phyloP scores from a whole-genome alignment of 1,140 invertebrate species.

The Drosophila leontia region DNA sequence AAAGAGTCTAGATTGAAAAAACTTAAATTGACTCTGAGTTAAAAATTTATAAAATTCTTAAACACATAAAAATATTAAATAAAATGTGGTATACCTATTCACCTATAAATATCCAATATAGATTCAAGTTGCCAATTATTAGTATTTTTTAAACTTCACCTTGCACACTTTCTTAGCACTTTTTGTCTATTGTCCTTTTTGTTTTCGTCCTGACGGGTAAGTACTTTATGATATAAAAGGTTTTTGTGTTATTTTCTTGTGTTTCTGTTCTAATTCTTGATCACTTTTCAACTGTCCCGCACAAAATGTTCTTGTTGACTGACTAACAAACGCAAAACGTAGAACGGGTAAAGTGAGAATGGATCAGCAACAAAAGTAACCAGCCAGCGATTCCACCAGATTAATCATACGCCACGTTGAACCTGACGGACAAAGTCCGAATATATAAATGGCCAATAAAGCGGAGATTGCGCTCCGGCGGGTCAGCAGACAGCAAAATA shows the following conservation, averaged over 20 bases:
- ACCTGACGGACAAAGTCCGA: slow-evolving; percentile 39
- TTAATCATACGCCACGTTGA: slow-evolving; percentile 60
- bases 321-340: slow-evolving; percentile 25
- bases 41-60: too few species aligned
- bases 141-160: slow-evolving; percentile 21
- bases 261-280: slow-evolving; percentile 17
- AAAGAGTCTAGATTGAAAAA: too few species aligned
- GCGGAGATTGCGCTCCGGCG: slow-evolving; percentile 30
- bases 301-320: slow-evolving; percentile 62
- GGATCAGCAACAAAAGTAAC: slow-evolving; percentile 29
- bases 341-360: slow-evolving; percentile 16
- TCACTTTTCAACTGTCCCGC: slow-evolving; percentile 50
- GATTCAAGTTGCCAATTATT: not conserved
- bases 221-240: slow-evolving; percentile 24
- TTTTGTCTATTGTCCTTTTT: slow-evolving; percentile 20
- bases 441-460: slow-evolving; percentile 32
- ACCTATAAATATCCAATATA: not conserved
- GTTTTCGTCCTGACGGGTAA: slow-evolving; percentile 57
- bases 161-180: slow-evolving; percentile 37
- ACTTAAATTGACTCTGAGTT: too few species aligned
- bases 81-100: not conserved
- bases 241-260: not conserved
- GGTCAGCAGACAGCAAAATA: slow-evolving; percentile 63
- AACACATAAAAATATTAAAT: not conserved
- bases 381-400: slow-evolving; percentile 15